A percentile compares a stretch with the other conserved stretches of the same genome.
Evolutionary conservation across 2,888 invertebrate species (phyloP).

Genomic region (Ceriagrion tenellum): DNA sequence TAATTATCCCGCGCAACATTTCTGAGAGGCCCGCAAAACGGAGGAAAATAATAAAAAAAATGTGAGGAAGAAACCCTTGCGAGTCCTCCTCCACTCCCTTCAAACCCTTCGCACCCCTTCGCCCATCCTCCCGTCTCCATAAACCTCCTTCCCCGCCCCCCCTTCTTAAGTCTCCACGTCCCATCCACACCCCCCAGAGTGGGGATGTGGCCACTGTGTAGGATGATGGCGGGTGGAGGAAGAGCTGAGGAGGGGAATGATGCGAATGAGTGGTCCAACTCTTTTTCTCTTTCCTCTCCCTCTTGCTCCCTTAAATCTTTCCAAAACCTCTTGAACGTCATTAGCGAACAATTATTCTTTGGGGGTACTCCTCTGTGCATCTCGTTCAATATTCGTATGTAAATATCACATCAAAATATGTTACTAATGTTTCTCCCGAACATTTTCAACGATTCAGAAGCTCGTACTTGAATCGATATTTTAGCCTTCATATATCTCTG

Average conservation of each 20-base stretch:
- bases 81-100: neutral
- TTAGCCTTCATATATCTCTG: too few relatives aligned
- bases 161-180: neutral
- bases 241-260: neutral
- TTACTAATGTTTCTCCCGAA: too few relatives aligned
- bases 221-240: neutral
- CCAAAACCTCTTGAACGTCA: neutral
- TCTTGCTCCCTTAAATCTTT: too few relatives aligned
- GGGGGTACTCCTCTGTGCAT: neutral
- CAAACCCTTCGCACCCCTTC: neutral
- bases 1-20: constrained; percentile 61
- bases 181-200: neutral
- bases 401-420: too few relatives aligned
- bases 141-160: neutral
- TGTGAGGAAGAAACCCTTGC: constrained; percentile 29
- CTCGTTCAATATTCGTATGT: too few relatives aligned
- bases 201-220: too few relatives aligned
- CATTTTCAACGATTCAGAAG: too few relatives aligned
- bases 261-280: neutral
- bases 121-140: too few relatives aligned
- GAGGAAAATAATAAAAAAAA: constrained; percentile 42
- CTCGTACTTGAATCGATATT: too few relatives aligned
- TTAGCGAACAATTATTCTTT: neutral
- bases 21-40: constrained; percentile 48
- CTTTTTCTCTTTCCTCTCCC: neutral